phyloP scores from a whole-genome alignment of 2,797 vertebrate species.

The Poeciliopsis gracilis region DNA sequence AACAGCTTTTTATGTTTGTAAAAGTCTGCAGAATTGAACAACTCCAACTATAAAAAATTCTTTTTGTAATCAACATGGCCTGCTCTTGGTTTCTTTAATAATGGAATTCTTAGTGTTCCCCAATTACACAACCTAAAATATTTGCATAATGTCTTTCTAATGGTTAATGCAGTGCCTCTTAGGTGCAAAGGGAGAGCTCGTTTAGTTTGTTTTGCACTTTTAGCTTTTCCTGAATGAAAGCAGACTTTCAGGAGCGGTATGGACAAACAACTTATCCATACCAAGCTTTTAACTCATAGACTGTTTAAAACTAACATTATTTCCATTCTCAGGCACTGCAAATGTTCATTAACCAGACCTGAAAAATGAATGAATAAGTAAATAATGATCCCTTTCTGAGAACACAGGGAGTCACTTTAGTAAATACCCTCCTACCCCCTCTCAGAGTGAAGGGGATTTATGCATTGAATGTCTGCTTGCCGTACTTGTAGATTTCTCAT shows the following conservation, averaged over 20 bases:
- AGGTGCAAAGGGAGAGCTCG: not conserved
- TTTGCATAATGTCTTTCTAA: conserved; percentile 4
- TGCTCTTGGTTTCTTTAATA: not conserved
- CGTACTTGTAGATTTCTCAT: conserved; percentile 67
- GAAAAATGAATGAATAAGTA: conserved; percentile 26
- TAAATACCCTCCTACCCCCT: conserved; percentile 29
- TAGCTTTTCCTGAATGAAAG: not conserved
- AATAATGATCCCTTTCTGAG: conserved; percentile 10
- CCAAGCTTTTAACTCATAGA: conserved; percentile 2
- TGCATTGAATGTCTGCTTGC: conserved; percentile 54
- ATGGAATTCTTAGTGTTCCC: not conserved
- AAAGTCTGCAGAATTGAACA: not conserved
- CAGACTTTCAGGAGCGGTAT: not conserved
- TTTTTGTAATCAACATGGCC: not conserved
- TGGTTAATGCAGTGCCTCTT: not conserved
- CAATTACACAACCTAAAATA: not conserved
- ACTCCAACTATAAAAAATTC: not conserved
- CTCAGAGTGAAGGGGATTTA: conserved; percentile 45
- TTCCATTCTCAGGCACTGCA: conserved; percentile 1
- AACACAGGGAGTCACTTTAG: conserved; percentile 18
- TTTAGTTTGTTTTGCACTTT: not conserved
- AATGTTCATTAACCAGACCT: conserved; percentile 13
- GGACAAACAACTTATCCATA: not conserved
- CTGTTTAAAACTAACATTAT: not conserved
- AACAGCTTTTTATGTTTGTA: not conserved